Base-by-base conservation (phyloP, 2,113 vertebrate species). In the Furnarius figulus region DNA sequence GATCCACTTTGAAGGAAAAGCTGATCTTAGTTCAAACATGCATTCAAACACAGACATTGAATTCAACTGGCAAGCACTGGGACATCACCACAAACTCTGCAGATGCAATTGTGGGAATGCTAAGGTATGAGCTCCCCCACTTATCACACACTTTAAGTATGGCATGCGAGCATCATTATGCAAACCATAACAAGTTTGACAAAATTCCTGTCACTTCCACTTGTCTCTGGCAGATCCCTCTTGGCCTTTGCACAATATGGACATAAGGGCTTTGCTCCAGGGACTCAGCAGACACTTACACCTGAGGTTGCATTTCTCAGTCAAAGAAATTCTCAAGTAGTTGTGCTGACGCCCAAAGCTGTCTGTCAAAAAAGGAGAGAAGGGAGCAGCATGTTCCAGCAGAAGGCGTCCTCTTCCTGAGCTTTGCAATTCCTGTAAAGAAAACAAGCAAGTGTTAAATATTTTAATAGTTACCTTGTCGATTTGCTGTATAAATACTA, bases 221-320 rank as follows among this genome's bases (percentile, higher is more conserved):
- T 10, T 6, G 7, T 47, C 31, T 58, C 39, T 65, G 27, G 30
- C 1, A 74, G 44, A 89, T 62, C 35, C 33, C 20, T 55, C 30
- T 28, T 65, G 39, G 66, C 53, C 12, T 67, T 14, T 47, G 44
- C 22, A 44, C 13, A 62, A 3, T 19, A 24, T 7, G 31, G 10
- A 25, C 18, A 6, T 27, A 68, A 53, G 13, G 82, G 50, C 31
- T 78, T 25, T 40, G 37, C 55, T 62, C 28, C 61, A 49, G 53
- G 40, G 79, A 31, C n/a, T 25, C 20, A n/a, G 50, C 58, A 61
- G 46, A 42, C 47, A 97, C 99, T 99, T 96, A 99, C 99, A 99
- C 93, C 99, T 98, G 23, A 99, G 98, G 97, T 99, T 99, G 97
- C 99, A 99, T 90, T 99, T 99, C 97, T 99, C 99, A 0, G 99